Evolutionary conservation across 2,888 invertebrate species (phyloP).

Genomic region (Cheilosia vernalis): DNA sequence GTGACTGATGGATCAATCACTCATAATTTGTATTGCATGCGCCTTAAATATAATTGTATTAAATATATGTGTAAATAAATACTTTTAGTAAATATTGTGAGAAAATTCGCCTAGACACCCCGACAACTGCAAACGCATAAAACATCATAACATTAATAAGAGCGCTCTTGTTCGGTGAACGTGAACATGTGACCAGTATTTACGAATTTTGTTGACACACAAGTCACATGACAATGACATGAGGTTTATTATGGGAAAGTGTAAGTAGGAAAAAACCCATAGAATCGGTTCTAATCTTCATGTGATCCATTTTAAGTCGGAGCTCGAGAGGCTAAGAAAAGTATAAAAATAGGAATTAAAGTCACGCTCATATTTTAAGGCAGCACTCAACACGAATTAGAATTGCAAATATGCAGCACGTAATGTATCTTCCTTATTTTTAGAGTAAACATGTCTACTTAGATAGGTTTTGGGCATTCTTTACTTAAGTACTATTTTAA

Average conservation of each 20-base stretch:
- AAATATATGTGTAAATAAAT: constrained; percentile 25
- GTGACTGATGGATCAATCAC: neutral
- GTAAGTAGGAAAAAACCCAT: neutral
- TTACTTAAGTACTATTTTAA: no score
- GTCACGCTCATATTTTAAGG: neutral
- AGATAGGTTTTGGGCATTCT: no score
- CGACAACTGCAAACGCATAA: constrained; percentile 15
- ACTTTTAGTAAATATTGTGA: constrained; percentile 8
- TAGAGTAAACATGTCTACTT: neutral
- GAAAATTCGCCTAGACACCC: neutral
- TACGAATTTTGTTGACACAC: constrained; percentile 33
- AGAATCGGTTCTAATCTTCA: neutral
- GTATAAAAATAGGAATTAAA: neutral
- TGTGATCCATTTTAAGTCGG: no score
- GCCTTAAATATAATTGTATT: constrained; percentile 6
- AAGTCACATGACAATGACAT: constrained; percentile 39
- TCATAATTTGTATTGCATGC: neutral
- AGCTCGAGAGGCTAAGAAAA: neutral
- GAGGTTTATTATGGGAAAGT: constrained; percentile 9
- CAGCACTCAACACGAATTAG: neutral
- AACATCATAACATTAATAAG: constrained; percentile 22
- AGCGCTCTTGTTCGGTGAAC: constrained; percentile 11
- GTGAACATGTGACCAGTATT: constrained; percentile 36
- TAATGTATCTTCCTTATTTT: neutral
- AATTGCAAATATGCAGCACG: neutral